Percentiles rank a stretch among this genome's conserved stretches.
Evolutionary conservation across 35 echinoderm and acorn worm genomes (phyloP).

Genomic region (Holothuria glaberrima): DNA sequence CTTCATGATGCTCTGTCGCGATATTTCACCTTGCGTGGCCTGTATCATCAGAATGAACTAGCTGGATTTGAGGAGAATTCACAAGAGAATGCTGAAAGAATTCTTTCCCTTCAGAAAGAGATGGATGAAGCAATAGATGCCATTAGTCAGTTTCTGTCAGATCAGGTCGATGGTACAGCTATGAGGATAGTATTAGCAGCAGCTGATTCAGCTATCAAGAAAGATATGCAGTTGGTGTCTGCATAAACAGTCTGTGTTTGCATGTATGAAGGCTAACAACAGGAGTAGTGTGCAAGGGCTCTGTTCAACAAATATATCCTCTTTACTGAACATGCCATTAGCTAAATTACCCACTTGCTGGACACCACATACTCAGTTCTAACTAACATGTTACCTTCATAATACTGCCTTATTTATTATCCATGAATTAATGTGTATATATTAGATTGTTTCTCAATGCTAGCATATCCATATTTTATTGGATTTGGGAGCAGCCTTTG

Average conservation of each 20-base stretch:
- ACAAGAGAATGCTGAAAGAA: slow-evolving; percentile 66
- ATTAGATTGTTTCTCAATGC: too few species aligned
- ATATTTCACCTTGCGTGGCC: slow-evolving; percentile 89
- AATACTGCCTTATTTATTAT: too few species aligned
- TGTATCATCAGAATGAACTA: slow-evolving; percentile 85
- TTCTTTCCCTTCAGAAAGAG: slow-evolving; percentile 64
- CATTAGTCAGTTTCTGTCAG: slow-evolving; percentile 87
- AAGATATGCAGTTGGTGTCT: not conserved
- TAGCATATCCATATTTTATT: too few species aligned
- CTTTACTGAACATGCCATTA: too few species aligned
- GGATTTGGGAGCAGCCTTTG: too few species aligned
- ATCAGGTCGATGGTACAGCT: slow-evolving; percentile 92
- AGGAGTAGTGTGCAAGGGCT: too few species aligned
- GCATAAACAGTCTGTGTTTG: not conserved
- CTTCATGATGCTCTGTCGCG: slow-evolving; percentile 79
- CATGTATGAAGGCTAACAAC: too few species aligned
- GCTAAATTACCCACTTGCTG: too few species aligned
- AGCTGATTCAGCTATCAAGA: slow-evolving; percentile 65
- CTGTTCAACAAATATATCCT: too few species aligned
- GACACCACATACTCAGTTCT: too few species aligned
- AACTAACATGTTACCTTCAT: too few species aligned
- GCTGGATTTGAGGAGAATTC: slow-evolving; percentile 86
- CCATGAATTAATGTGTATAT: too few species aligned
- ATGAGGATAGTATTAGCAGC: slow-evolving; percentile 78
- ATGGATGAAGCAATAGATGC: slow-evolving; percentile 81